Evolutionary conservation across 2,888 invertebrate genomes (phyloP).

Genomic region (Sinohyriopsis cumingii): DNA sequence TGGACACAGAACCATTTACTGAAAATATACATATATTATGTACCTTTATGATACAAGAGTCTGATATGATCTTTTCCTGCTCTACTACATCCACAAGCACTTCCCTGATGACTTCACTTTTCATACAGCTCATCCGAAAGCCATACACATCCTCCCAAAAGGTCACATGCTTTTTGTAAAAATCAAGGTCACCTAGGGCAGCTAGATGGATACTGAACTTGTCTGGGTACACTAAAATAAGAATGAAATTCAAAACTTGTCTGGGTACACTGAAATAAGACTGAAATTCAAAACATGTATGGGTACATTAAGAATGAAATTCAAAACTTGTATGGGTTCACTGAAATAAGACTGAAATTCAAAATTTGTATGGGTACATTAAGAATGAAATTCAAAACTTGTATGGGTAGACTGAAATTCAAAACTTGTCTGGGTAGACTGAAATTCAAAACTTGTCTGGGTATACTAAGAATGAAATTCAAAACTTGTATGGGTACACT

Average conservation of each 20-base stretch:
- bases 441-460: slow-evolving; percentile 83
- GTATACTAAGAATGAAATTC: not conserved
- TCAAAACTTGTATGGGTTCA: no score
- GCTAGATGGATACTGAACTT: slow-evolving; percentile 86
- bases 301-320: not conserved
- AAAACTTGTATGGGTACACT: slow-evolving; percentile 82
- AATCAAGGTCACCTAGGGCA: slow-evolving; percentile 83
- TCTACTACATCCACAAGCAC: slow-evolving; percentile 81
- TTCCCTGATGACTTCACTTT: slow-evolving; percentile 86
- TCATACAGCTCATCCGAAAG: slow-evolving; percentile 93
- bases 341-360: not conserved
- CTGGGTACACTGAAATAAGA: not conserved
- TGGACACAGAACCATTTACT: no score
- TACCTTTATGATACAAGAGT: slow-evolving; percentile 76
- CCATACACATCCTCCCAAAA: slow-evolving; percentile 97
- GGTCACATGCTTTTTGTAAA: slow-evolving; percentile 76
- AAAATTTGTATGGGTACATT: no score
- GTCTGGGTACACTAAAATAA: slow-evolving; percentile 82
- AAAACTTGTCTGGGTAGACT: slow-evolving; percentile 88
- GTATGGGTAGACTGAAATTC: slow-evolving; percentile 73
- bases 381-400: no score
- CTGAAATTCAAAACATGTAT: no score
- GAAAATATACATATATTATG: slow-evolving; percentile 1
- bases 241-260: not conserved
- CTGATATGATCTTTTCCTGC: slow-evolving; percentile 79